Base-by-base conservation (phyloP, 2,113 vertebrate genomes). In the Tiliqua scincoides region DNA sequence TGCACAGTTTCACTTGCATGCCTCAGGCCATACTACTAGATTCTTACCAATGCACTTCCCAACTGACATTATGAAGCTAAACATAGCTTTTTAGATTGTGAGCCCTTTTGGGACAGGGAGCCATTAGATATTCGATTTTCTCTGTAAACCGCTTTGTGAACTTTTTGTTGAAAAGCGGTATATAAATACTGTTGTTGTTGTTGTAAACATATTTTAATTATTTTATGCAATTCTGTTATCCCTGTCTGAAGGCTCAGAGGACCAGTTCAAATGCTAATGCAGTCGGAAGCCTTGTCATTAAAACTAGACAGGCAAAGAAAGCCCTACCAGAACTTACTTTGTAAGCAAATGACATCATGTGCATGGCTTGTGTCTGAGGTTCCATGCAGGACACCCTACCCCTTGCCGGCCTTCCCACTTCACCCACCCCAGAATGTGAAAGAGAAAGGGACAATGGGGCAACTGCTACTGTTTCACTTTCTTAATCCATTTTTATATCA, bases 151-250 rank as follows among this genome's bases (percentile, higher is more conserved):
- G n/a, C n/a, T n/a, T n/a, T n/a, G n/a, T n/a, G n/a, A n/a, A n/a
- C n/a, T n/a, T n/a, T n/a, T n/a, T n/a, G n/a, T n/a, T n/a, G n/a
- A n/a, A n/a, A n/a, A n/a, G n/a, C n/a, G n/a, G n/a, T n/a, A n/a
- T n/a, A n/a, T n/a, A n/a, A n/a, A n/a, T n/a, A n/a, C n/a, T n/a
- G n/a, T n/a, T n/a, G n/a, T n/a, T n/a, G n/a, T n/a, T n/a, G n/a
- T n/a, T n/a, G n/a, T n/a, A n/a, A n/a, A n/a, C 27, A 72, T 30
- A 92, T 88, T 92, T 93, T 80, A 84, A 89, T 79, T 1, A 48
- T 89, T 91, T 92, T 87, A 43, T 87, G 76, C 48, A 85, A 72
- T 84, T 70, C 68, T 15, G 32, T 90, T 91, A 59, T 77, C 61
- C 52, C 61, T 71, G 83, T 83, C 74, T 63, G 52, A 57, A 57